Evolutionary conservation across 2,797 vertebrate genomes (phyloP), one percentile per base, ranked within the genome.

Genomic region (Pteropus rufus): DNA sequence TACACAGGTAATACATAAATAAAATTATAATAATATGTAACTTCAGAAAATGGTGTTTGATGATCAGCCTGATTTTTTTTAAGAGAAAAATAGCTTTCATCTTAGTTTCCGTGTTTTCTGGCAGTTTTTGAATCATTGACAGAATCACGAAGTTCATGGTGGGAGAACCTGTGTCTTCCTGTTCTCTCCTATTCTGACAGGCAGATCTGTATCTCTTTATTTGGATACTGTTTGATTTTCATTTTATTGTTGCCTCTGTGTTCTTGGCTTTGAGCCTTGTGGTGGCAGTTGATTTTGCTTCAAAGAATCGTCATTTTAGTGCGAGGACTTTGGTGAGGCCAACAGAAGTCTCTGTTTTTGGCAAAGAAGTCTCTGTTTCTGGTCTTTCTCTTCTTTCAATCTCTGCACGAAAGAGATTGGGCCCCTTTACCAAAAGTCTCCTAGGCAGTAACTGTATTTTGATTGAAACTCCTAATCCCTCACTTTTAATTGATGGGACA

Each of bases 21-120:
- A 87, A 96, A 91, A 67, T 87, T 46, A 6, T 72, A 89, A 95
- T 52, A 73, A 90, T 83, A 36, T 36, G 2, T 44, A 49, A 96
- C 73, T 41, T 41, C 29, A 41, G 79, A 54, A 91, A 91, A 54
- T 56, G 46, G 23, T 86, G 65, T 94, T 90, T 90, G 75, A 81
- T 69, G 39, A 95, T 76, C 31, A 7, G 58, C 83, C 72, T 80
- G 16, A 26, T 65, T 77, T 93, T 65, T 82, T 83, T 77, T 70
- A 82, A 73, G 80, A 64, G 44, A 60, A 77, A 75, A 88, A 31
- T 31, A 58, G n/a, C 89, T 95, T 87, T 89, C 58, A 46, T 60
- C 69, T 84, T 54, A 56, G 73, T 89, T 76, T 93, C 26, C 21
- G 9, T 76, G 83, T 87, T 86, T 62, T 56, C 54, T 52, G 89